phyloP scores from a whole-genome alignment of 2,113 vertebrate genomes.

The Pseudorhombus dupliciocellatus region DNA sequence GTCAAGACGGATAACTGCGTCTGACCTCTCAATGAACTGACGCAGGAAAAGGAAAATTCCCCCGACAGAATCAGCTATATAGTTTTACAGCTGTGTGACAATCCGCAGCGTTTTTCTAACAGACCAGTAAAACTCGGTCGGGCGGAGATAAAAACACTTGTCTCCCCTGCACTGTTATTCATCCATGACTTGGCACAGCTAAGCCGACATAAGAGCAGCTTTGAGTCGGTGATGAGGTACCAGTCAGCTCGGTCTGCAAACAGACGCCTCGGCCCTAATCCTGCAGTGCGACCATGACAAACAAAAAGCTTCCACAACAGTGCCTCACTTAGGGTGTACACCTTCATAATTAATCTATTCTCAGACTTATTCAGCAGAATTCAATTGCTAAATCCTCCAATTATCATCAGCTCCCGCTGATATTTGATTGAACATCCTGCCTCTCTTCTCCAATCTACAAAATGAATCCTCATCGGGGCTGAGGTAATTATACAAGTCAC shows the following conservation, averaged over 20 bases:
- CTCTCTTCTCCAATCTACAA: constrained; percentile 46
- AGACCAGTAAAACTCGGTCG: constrained; percentile 2
- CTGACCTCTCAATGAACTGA: too few species aligned
- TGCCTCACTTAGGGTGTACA: not conserved
- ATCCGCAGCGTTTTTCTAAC: constrained; percentile 16
- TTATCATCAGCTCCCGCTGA: constrained; percentile 36
- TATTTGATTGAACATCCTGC: constrained; percentile 56
- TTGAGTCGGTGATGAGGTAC: constrained; percentile 16
- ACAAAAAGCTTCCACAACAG: not conserved
- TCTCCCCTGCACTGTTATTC: constrained; percentile 24
- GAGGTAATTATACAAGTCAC: constrained; percentile 68
- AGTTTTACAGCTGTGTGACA: constrained; percentile 42
- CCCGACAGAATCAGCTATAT: constrained; percentile 53
- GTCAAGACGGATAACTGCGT: too few species aligned
- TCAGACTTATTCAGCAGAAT: constrained; percentile 45
- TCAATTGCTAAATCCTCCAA: constrained; percentile 43
- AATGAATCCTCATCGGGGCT: constrained; percentile 65
- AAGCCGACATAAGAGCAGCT: constrained; percentile 23
- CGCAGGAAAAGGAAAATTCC: constrained; percentile 18
- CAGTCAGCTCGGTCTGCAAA: constrained; percentile 29
- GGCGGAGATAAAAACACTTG: constrained; percentile 14
- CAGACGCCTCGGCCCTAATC: constrained; percentile 18
- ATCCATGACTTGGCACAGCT: constrained; percentile 28
- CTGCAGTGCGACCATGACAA: not conserved
- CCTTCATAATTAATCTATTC: constrained; percentile 31